Conservation (phyloP, 1,140 invertebrate species). For the Caerostris extrusa region DNA sequence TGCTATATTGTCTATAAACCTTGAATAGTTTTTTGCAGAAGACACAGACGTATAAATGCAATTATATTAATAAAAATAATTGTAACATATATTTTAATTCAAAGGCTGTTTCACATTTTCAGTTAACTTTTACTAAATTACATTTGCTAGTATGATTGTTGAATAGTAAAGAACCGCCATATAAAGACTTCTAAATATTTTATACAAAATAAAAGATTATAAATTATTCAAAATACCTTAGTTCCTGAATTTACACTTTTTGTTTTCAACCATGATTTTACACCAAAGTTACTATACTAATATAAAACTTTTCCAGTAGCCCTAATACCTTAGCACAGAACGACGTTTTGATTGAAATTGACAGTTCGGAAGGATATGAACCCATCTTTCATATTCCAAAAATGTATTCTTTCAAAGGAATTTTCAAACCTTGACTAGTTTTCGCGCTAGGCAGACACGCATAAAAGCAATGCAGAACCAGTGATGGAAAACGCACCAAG, state of each 20-base stretch:
- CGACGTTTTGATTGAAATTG: background rate
- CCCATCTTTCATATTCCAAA: constrained; percentile 2
- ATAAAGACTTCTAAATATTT: too few species aligned
- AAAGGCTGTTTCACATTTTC: too few species aligned
- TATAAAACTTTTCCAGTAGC: background rate
- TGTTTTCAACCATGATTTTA: background rate
- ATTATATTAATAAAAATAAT: too few species aligned
- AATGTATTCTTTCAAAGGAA: constrained; percentile 9
- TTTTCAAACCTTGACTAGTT: background rate
- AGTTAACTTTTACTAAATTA: too few species aligned
- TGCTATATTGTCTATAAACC: too few species aligned
- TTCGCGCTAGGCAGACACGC: background rate
- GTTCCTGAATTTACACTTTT: background rate
- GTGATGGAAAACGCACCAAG: background rate
- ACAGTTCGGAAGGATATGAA: background rate
- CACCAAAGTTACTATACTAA: background rate
- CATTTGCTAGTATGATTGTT: too few species aligned
- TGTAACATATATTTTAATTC: too few species aligned
- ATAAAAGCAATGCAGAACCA: background rate
- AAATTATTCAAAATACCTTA: too few species aligned
- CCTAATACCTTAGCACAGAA: background rate
- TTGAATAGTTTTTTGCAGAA: too few species aligned
- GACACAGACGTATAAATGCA: too few species aligned
- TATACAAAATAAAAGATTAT: too few species aligned
- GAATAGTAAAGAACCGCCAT: too few species aligned